phyloP scores from a whole-genome alignment of 2,797 vertebrate species.

The Mormyrops attenuatus region DNA sequence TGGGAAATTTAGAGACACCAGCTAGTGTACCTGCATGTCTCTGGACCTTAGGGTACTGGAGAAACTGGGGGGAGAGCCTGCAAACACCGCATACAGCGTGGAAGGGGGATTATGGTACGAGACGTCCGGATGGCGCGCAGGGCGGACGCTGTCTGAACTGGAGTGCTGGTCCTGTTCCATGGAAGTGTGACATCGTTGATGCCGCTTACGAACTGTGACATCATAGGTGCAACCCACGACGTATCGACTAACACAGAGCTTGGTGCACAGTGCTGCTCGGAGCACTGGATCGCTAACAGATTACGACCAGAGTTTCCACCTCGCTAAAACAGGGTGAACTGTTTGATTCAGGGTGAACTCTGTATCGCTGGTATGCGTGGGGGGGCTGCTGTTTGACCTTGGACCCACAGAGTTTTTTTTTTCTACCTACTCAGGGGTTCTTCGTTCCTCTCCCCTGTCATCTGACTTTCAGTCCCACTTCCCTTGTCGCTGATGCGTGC shows the following conservation, averaged over 20 bases:
- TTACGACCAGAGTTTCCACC: neutral
- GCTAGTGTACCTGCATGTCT: neutral
- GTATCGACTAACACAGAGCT: neutral
- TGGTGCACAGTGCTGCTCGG: neutral
- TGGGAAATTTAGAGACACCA: neutral
- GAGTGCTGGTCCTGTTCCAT: neutral
- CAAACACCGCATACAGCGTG: neutral
- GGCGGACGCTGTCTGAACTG: neutral
- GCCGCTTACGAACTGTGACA: neutral
- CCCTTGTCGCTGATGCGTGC: neutral
- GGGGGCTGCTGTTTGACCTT: neutral
- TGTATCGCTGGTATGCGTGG: neutral
- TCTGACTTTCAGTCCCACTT: neutral
- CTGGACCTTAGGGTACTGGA: neutral
- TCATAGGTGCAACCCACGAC: neutral
- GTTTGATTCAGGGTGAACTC: neutral
- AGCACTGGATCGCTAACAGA: neutral
- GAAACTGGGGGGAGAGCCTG: neutral
- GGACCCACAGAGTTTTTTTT: neutral
- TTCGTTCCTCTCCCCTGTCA: neutral
- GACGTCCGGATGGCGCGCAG: neutral
- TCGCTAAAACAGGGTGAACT: neutral
- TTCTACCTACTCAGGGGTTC: neutral
- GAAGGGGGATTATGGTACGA: neutral
- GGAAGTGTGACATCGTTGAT: neutral